phyloP scores from a whole-genome alignment of 1,140 invertebrate genomes.

The Drosophila obscura region DNA sequence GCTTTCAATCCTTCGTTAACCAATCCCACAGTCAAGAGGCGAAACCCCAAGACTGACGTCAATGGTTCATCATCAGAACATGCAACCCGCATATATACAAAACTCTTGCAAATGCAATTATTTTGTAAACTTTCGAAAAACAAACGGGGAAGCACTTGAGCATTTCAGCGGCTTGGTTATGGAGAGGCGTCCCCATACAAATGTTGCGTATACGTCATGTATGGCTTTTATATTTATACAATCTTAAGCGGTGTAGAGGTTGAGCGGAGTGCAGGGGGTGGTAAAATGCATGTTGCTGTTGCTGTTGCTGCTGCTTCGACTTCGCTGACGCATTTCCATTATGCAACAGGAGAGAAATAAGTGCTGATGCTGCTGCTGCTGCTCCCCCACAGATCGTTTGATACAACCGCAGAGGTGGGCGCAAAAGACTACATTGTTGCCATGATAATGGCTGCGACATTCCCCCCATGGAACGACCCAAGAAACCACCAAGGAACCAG shows the following conservation, averaged over 20 bases:
- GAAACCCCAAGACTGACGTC: slow-evolving; percentile 29
- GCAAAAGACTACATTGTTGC: not conserved
- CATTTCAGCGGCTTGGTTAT: slow-evolving; percentile 19
- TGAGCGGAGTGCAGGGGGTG: no score
- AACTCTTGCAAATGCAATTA: slow-evolving; percentile 25
- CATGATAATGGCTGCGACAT: slow-evolving; percentile 3
- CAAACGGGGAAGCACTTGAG: not conserved
- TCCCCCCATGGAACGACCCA: not conserved
- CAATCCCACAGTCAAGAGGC: not conserved
- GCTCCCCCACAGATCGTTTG: not conserved
- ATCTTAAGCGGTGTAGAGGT: not conserved
- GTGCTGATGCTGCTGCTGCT: not conserved
- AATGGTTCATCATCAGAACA: slow-evolving; percentile 4
- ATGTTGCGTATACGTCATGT: slow-evolving; percentile 44
- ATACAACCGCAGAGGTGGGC: no score
- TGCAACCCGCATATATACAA: not conserved
- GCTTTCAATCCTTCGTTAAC: not conserved
- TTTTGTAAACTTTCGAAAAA: slow-evolving; percentile 9
- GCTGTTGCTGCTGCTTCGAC: not conserved
- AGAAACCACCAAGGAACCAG: not conserved
- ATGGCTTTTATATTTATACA: slow-evolving; percentile 1
- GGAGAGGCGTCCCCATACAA: slow-evolving; percentile 17
- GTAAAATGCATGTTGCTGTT: slow-evolving; percentile 1
- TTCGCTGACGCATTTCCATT: slow-evolving; percentile 21
- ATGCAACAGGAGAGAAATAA: slow-evolving; percentile 4